These are phyloP conservation scores for Gymnocypris eckloni DNA, from an alignment of 2,797 vertebrate species.

Conservation along the genomic window DNA sequence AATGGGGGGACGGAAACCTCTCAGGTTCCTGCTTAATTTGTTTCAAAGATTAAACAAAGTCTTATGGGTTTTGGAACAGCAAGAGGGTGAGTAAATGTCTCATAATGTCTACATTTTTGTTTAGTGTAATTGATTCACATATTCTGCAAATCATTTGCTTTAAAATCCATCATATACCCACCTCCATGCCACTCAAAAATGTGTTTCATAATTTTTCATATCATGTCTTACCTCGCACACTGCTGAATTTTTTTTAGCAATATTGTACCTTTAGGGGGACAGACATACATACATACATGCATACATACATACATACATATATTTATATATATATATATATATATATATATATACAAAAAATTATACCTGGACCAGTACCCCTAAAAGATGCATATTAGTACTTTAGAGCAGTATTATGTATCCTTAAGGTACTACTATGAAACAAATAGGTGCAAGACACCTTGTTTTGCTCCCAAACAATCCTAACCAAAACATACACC, in stretches of 20 bases:
- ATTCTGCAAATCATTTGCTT: neutral
- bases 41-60: neutral
- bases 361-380: neutral
- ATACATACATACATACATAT: no score
- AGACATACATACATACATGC: no score
- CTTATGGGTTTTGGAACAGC: neutral
- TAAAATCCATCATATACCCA: neutral
- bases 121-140: neutral
- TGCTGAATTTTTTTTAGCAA: no score
- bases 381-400: neutral
- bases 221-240: no score
- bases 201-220: neutral
- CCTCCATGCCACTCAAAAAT: neutral
- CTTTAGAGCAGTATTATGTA: neutral
- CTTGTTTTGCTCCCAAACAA: constrained; percentile 28
- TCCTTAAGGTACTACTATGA: neutral
- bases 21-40: neutral
- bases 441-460: constrained; percentile 10
- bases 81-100: neutral
- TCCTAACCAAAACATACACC: constrained; percentile 23
- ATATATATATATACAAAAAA: no score
- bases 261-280: neutral
- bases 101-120: neutral
- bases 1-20: neutral
- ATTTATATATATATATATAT: no score